These are phyloP conservation scores for Alauda arvensis DNA, from an alignment of 2,797 vertebrate species.

Conservation along the genomic window DNA sequence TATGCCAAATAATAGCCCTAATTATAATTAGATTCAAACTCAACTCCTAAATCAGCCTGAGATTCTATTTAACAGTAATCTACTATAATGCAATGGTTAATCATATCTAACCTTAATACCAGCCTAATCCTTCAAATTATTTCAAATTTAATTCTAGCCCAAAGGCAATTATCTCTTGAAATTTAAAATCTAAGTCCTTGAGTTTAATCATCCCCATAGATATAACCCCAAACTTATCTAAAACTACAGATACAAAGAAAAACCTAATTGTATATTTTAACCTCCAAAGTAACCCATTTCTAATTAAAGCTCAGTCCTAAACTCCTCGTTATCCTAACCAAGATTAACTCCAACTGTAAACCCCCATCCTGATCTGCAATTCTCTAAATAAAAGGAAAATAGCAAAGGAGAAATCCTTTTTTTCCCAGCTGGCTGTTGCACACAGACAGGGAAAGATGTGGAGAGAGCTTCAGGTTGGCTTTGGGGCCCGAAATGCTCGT, in stretches of 20 bases:
- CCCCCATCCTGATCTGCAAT: not conserved
- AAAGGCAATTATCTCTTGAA: conserved; percentile 12
- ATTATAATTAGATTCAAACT: conserved; percentile 3
- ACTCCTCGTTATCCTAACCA: not conserved
- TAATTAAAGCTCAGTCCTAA: not conserved
- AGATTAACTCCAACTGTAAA: not conserved
- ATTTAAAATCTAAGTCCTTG: not conserved
- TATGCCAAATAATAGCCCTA: not conserved
- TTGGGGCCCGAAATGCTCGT: not conserved
- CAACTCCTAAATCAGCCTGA: not conserved
- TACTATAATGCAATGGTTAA: not conserved
- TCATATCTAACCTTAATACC: conserved; percentile 12
- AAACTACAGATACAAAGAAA: not conserved
- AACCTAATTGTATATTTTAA: not conserved
- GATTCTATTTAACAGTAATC: not conserved
- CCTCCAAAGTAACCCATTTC: not conserved
- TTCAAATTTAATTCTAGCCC: conserved; percentile 16
- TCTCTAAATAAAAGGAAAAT: not conserved
- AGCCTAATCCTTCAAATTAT: conserved; percentile 7
- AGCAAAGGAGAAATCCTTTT: not conserved
- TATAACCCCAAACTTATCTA: conserved; percentile 1
- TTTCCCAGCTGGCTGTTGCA: not conserved
- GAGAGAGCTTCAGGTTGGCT: not conserved
- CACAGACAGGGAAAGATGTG: not conserved
- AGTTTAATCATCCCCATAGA: not conserved